Percentiles rank a stretch among this genome's conserved stretches.
Conservation (phyloP, 2,797 vertebrate species). For the Clarias pachynema region DNA sequence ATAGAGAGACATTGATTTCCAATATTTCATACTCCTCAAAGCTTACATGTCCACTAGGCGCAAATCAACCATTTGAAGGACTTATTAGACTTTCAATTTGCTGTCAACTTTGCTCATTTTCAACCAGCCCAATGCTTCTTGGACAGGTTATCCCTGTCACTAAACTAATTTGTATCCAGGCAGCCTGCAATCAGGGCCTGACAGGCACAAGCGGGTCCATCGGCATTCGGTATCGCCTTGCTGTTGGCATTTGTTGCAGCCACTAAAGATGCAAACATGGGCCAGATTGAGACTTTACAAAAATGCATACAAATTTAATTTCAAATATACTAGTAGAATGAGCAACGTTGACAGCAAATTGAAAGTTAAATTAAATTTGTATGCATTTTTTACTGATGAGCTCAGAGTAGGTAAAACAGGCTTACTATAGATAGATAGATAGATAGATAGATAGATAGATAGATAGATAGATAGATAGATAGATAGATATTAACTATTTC, state of each 20-base stretch:
- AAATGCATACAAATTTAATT: not conserved
- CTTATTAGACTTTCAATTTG: conserved; percentile 95
- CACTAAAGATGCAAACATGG: conserved; percentile 47
- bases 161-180: conserved; percentile 95
- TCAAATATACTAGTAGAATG: too few species aligned
- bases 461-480: too few species aligned
- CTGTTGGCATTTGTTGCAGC: conserved; percentile 42
- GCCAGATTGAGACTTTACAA: conserved; percentile 1
- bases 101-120: conserved; percentile 96
- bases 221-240: conserved; percentile 53
- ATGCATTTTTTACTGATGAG: conserved; percentile 78
- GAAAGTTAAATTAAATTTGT: too few species aligned
- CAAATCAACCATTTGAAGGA: conserved; percentile 91
- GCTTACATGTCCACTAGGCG: conserved; percentile 82
- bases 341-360: too few species aligned
- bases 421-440: conserved; percentile 78
- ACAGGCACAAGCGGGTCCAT: conserved; percentile 72
- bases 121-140: conserved; percentile 85
- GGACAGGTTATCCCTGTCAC: conserved; percentile 90
- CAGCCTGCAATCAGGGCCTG: conserved; percentile 83
- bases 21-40: conserved; percentile 89
- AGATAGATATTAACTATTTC: not conserved
- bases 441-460: too few species aligned
- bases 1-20: conserved; percentile 94
- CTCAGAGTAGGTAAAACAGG: conserved; percentile 92